Conservation (phyloP, 2,888 invertebrate genomes). For the Hypomecis punctinalis region DNA sequence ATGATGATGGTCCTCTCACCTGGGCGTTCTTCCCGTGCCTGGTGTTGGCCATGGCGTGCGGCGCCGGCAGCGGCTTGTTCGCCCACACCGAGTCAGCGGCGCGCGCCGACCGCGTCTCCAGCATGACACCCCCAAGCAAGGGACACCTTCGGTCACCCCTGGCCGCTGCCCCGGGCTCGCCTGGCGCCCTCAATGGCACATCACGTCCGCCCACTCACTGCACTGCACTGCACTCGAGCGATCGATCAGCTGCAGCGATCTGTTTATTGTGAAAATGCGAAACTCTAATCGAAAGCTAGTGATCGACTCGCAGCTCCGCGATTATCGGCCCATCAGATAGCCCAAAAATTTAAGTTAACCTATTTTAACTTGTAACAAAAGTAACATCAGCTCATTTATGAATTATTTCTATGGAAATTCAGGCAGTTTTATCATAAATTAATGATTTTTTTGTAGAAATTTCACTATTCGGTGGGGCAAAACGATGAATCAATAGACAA, state of each 20-base stretch:
- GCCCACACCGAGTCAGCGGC: conserved; percentile 89
- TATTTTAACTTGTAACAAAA: conserved; percentile 2
- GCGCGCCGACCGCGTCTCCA: conserved; percentile 90
- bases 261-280: conserved; percentile 74
- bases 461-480: conserved; percentile 78
- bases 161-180: conserved; percentile 47
- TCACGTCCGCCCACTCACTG: conserved; percentile 34
- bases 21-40: conserved; percentile 90
- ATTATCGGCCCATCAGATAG: conserved; percentile 39
- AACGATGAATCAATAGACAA: conserved; percentile 82
- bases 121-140: conserved; percentile 85
- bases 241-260: conserved; percentile 55
- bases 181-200: conserved; percentile 70
- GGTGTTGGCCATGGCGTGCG: conserved; percentile 83
- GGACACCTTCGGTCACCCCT: conserved; percentile 56
- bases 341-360: conserved; percentile 18
- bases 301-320: conserved; percentile 59
- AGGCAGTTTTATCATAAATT: conserved; percentile 58
- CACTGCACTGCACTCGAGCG: conserved; percentile 60
- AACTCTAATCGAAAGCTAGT: conserved; percentile 70
- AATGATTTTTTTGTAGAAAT: conserved; percentile 62
- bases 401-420: conserved; percentile 51
- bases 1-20: conserved; percentile 55
- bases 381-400: conserved; percentile 11
- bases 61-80: conserved; percentile 85